phyloP scores from a whole-genome alignment of 2,797 vertebrate genomes.

The Paramormyrops hopkinsi region DNA sequence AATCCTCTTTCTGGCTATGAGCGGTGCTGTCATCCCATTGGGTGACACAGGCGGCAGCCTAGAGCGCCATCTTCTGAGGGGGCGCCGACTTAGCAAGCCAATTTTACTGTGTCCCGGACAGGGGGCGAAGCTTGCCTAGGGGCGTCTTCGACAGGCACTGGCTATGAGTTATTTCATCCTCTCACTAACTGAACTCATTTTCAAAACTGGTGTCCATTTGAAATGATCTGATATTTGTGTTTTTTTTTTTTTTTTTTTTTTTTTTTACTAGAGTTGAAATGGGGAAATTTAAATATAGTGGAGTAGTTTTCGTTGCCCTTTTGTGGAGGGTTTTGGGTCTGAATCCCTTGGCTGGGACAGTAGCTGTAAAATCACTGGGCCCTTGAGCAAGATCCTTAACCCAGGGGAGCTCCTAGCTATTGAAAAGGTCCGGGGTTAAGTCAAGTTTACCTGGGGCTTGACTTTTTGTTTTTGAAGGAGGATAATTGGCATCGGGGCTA shows the following conservation, averaged over 20 bases:
- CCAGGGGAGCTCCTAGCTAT: neutral
- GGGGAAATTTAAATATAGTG: neutral
- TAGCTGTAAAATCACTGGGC: neutral
- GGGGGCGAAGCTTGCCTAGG: neutral
- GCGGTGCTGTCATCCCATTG: neutral
- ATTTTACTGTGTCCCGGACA: neutral
- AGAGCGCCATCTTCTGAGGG: neutral
- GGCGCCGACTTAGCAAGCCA: neutral
- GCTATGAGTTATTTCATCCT: neutral
- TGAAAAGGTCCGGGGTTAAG: neutral
- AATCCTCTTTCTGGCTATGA: neutral
- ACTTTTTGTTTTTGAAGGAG: neutral
- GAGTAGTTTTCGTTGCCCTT: neutral
- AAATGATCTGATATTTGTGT: neutral
- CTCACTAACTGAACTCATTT: neutral
- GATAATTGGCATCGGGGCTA: neutral
- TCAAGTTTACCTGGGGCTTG: neutral
- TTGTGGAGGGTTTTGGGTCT: neutral
- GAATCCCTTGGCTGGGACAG: neutral
- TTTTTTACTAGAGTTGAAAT: neutral
- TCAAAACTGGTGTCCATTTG: neutral
- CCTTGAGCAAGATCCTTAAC: neutral
- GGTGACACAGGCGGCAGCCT: neutral
- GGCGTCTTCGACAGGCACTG: neutral
- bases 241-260: neutral